Evolutionary conservation across 2,113 vertebrate species (phyloP).

Genomic region (Podarcis muralis): DNA sequence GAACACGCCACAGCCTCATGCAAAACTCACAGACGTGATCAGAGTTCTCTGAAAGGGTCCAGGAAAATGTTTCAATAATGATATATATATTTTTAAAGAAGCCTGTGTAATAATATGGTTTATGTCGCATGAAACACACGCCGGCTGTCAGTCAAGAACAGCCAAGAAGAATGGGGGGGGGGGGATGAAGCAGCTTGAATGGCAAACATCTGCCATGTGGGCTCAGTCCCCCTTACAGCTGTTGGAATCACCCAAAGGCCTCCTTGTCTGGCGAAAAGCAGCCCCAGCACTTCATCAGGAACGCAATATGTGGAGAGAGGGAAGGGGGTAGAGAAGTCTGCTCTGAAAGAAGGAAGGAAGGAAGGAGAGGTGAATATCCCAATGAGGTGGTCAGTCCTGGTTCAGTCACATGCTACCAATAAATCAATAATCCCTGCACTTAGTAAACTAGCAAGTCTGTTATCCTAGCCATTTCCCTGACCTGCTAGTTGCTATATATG

Average conservation of each 20-base stretch:
- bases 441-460: neutral
- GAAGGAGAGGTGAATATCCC: no score
- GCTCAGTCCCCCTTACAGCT: constrained; percentile 77
- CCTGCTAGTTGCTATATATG: neutral
- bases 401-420: neutral
- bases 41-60: fast-evolving
- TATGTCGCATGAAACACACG: constrained; percentile 64
- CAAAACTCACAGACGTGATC: neutral
- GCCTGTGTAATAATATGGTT: neutral
- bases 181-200: constrained; percentile 77
- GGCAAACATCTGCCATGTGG: constrained; percentile 78
- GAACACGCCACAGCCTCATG: neutral
- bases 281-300: constrained; percentile 22
- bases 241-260: constrained; percentile 64
- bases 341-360: neutral
- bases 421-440: neutral
- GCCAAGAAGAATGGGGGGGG: constrained; percentile 68
- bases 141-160: constrained; percentile 75
- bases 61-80: neutral
- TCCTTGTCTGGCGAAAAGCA: constrained; percentile 27
- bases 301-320: neutral
- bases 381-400: neutral
- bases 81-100: neutral
- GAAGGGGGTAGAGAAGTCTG: neutral
- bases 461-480: neutral